Percentiles rank a stretch among this genome's conserved stretches.
Conservation (phyloP, 53 echinoderm and acorn worm genomes). For the Patiria pectinifera region DNA sequence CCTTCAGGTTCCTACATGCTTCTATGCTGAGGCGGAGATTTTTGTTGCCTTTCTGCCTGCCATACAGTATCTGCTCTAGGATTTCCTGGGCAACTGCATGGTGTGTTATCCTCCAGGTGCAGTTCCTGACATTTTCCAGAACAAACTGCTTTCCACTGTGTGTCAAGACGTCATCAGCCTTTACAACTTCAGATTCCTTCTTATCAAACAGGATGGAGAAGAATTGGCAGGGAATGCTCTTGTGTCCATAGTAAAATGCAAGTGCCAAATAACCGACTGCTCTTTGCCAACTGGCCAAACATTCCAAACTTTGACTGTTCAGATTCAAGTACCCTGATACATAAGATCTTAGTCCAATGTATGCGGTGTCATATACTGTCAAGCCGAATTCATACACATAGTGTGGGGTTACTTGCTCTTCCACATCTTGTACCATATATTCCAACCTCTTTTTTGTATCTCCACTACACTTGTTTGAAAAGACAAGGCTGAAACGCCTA, state of each 20-base stretch:
- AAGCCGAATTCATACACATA: conserved; percentile 67
- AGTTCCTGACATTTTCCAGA: conserved; percentile 26
- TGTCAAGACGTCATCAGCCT: conserved; percentile 20
- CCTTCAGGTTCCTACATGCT: conserved; percentile 19
- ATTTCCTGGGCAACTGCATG: conserved; percentile 66
- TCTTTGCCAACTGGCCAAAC: conserved; percentile 35
- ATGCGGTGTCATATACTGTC: conserved; percentile 30
- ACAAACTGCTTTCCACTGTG: conserved; percentile 48
- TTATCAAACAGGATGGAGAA: conserved; percentile 47
- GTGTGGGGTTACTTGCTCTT: conserved; percentile 14
- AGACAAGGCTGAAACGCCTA: conserved; percentile 1
- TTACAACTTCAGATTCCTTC: conserved; percentile 35
- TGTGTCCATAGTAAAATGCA: conserved; percentile 60
- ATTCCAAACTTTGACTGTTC: neutral
- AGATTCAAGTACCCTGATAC: conserved; percentile 38
- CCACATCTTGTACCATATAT: conserved; percentile 29
- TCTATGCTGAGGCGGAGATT: conserved; percentile 1
- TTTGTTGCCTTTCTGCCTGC: neutral
- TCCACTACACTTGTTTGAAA: neutral
- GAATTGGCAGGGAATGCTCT: conserved; percentile 46
- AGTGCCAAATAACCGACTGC: conserved; percentile 58
- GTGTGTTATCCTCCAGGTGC: conserved; percentile 65
- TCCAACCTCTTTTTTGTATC: neutral
- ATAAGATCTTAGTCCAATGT: conserved; percentile 46
- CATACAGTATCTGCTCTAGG: conserved; percentile 48